Conservation (phyloP, 2,797 vertebrate species). For the Tympanoctomys barrerae region DNA sequence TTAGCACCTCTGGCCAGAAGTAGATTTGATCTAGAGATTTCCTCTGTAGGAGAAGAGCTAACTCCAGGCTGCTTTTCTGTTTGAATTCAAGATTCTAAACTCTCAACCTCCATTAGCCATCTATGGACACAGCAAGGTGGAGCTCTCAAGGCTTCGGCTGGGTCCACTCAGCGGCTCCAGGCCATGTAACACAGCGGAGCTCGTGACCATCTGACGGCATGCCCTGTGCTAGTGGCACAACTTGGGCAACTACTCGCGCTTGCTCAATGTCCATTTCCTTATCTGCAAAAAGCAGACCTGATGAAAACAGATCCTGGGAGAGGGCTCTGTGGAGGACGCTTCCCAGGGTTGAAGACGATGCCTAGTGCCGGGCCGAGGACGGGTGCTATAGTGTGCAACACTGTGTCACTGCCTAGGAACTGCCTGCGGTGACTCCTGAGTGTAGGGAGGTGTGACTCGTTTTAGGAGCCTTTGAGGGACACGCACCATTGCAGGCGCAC, state of each 20-base stretch:
- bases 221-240: neutral
- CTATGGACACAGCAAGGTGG: neutral
- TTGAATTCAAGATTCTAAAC: neutral
- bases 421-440: neutral
- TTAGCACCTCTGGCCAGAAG: neutral
- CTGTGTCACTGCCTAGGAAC: neutral
- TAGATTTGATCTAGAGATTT: neutral
- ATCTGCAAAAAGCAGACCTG: neutral
- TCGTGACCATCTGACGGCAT: neutral
- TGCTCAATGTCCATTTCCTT: neutral
- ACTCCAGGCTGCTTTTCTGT: neutral
- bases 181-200: neutral
- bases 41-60: neutral
- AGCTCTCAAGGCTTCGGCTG: neutral
- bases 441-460: neutral
- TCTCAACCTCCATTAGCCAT: neutral
- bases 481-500: accelerated
- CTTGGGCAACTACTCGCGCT: neutral
- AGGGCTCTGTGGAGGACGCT: neutral
- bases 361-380: neutral
- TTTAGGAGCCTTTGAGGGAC: neutral
- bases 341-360: neutral
- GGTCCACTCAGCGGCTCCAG: neutral
- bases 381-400: accelerated
- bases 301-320: accelerated